Evolutionary conservation across 2,888 invertebrate species (phyloP).

Genomic region (Cheilosia pagana): DNA sequence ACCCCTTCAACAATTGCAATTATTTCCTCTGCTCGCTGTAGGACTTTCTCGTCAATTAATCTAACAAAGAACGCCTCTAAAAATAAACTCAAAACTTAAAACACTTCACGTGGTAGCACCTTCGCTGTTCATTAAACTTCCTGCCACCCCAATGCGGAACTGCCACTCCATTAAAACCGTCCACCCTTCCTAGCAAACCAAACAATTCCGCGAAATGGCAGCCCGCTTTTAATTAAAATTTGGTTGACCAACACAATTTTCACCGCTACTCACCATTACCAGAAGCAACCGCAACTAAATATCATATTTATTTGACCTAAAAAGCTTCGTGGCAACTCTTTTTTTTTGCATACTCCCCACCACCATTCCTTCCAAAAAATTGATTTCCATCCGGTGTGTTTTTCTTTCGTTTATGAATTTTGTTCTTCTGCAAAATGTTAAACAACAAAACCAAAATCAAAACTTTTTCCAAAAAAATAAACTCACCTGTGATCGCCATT

Average conservation of each 20-base stretch:
- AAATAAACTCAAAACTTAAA: conserved; percentile 9
- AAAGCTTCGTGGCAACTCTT: conserved; percentile 32
- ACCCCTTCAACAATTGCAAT: not conserved
- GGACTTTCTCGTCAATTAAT: not conserved
- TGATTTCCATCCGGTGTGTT: conserved; percentile 44
- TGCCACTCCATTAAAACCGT: not conserved
- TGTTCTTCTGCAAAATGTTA: conserved; percentile 36
- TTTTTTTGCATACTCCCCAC: not conserved
- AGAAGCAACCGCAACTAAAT: not conserved
- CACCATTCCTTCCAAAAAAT: conserved; percentile 4
- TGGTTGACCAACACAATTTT: conserved; percentile 32
- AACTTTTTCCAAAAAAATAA: conserved; percentile 24
- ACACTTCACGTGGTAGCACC: conserved; percentile 12
- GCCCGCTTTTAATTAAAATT: conserved; percentile 48
- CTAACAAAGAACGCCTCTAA: not conserved
- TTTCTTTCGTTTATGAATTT: conserved; percentile 48
- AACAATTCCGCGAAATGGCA: not conserved
- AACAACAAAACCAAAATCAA: conserved; percentile 13
- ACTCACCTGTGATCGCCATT: conserved; percentile 63
- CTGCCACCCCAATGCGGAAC: not conserved
- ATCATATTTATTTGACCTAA: conserved; percentile 44
- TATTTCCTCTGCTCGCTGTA: not conserved
- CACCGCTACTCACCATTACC: not conserved
- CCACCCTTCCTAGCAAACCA: not conserved
- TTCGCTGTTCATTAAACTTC: conserved; percentile 10